Percentiles rank a stretch among this genome's conserved stretches.
These are phyloP conservation scores for Lophotriccus pileatus DNA, from an alignment of 2,797 vertebrate genomes.

Conservation along the genomic window DNA sequence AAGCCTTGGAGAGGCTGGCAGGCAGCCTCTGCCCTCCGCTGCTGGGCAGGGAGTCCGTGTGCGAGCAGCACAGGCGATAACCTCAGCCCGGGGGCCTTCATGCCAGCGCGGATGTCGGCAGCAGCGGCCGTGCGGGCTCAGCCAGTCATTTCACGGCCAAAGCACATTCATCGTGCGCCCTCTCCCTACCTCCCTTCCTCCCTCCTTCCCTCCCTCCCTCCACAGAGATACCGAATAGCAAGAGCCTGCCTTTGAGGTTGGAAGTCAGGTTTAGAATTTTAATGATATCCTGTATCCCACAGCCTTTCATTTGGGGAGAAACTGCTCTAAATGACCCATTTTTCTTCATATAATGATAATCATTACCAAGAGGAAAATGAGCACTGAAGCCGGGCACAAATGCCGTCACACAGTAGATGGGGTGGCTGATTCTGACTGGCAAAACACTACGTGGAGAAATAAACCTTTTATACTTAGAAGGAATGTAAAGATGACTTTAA, in stretches of 20 bases:
- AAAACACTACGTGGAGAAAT: not conserved
- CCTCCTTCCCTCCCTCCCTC: not conserved
- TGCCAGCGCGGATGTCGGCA: not conserved
- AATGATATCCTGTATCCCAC: constrained; percentile 66
- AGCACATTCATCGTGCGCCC: not conserved
- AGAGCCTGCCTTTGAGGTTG: constrained; percentile 57
- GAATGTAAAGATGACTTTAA: constrained; percentile 29
- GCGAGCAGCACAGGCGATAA: not conserved
- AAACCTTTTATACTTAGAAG: constrained; percentile 10
- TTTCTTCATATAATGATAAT: constrained; percentile 66
- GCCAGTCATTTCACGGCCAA: not conserved
- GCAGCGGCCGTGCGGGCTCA: not conserved
- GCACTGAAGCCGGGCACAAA: not conserved
- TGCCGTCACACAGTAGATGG: not conserved
- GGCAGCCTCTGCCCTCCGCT: not conserved
- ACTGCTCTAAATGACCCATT: constrained; percentile 65
- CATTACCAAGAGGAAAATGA: constrained; percentile 53
- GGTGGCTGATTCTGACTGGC: not conserved
- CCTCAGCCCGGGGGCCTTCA: accelerated
- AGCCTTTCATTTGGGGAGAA: constrained; percentile 65
- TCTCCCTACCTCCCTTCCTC: not conserved
- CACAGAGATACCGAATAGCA: not conserved
- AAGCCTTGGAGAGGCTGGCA: not conserved
- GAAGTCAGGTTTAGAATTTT: constrained; percentile 64
- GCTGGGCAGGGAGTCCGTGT: accelerated